Percentiles rank a stretch among this genome's conserved stretches.
phyloP scores from a whole-genome alignment of 2,113 vertebrate genomes.

The Tragelaphus buxtoni region DNA sequence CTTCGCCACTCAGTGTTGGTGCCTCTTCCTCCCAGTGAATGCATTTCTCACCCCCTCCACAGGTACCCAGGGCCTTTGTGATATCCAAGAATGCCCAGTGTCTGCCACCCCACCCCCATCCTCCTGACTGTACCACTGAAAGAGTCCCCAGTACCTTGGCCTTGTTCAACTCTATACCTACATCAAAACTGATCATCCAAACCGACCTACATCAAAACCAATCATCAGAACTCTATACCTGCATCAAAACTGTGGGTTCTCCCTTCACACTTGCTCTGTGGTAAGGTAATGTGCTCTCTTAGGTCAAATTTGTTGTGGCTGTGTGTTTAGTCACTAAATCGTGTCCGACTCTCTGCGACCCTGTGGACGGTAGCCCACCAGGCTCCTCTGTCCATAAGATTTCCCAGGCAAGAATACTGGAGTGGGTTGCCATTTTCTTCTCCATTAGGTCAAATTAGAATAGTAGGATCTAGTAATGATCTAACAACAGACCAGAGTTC shows the following conservation, averaged over 20 bases:
- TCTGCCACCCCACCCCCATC: background rate
- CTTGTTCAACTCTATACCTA: background rate
- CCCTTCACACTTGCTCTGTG: background rate
- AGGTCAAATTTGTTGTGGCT: background rate
- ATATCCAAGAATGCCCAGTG: background rate
- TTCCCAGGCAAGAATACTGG: background rate
- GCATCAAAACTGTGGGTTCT: too few relatives aligned
- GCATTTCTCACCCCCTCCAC: background rate
- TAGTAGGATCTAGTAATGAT: background rate
- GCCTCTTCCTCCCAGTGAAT: background rate
- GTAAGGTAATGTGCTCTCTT: background rate
- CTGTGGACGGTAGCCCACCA: background rate
- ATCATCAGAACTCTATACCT: background rate
- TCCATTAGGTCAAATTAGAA: background rate
- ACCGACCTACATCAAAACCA: background rate
- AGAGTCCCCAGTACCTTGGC: background rate
- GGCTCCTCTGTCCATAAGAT: background rate
- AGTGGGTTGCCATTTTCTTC: background rate
- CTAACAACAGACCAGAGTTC: background rate
- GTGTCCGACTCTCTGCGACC: background rate
- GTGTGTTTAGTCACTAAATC: background rate
- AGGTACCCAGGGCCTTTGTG: background rate
- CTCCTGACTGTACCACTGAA: background rate
- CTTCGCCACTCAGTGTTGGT: background rate
- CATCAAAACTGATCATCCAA: background rate